Evolutionary conservation across 2,797 vertebrate genomes (phyloP), one percentile per base, ranked within the genome.

Genomic region (Parotocinclus haroldoi): DNA sequence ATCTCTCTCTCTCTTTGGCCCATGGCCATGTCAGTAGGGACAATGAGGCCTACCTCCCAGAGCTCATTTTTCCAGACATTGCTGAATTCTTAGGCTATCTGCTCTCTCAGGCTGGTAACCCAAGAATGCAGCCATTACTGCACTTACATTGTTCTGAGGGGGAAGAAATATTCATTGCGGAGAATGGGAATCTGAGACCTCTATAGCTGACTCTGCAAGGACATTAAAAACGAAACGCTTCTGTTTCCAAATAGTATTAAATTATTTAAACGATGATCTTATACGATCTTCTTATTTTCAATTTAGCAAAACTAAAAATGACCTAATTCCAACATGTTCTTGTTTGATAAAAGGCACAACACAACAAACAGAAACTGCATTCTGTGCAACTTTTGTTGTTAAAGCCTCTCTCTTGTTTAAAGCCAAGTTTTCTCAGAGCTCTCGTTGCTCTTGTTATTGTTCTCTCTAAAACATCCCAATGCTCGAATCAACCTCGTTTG

Each of bases 141-240:
- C 56, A 73, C 73, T 73, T 63, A 79, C 80, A 78, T 82, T 82
- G 80, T 82, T 82, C 79, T 70, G 75, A 81, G 78, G 71, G 75
- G 11, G 27, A 55, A 76, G 58, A 75, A 37, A 75, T 39, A 40
- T 56, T 70, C 58, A 64, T 50, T 63, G 72, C 42, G 13, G 57
- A 75, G 58, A 83, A 54, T 72, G 63, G 76, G 78, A 80, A 80
- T 76, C 71, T 68, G 58, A 76, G 78, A 39, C 56, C 63, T 69
- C 50, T 7, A 52, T 58, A 58, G 64, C 74, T 9, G 27, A 27
- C 27, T 27, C 2, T 27, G 27, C 27, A 27, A 2, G 27, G 2
- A 27, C 27, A 27, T 27, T 27, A 27, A 27, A 27, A 27, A 27
- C 45, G 74, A 75, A 77, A 69, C 13, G 45, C 45, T 10, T 46